A percentile compares a stretch with the other conserved stretches of the same genome.
Evolutionary conservation across 2,113 vertebrate species (phyloP).

Genomic region (Campylomormyrus tamandua): DNA sequence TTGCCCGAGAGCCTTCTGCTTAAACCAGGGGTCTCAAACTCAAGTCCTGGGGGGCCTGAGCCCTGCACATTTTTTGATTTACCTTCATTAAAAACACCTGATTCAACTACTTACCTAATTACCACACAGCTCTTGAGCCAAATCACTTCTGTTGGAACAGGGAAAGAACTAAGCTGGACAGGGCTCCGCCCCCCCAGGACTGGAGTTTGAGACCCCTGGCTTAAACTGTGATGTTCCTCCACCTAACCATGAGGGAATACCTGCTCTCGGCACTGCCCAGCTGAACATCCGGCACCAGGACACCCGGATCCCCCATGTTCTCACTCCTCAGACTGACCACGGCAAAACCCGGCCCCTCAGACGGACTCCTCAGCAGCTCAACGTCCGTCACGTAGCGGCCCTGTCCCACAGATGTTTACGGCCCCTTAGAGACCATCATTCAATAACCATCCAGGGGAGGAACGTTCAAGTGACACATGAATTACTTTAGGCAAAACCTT

Average conservation of each 20-base stretch:
- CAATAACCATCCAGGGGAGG: background rate
- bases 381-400: constrained; percentile 67
- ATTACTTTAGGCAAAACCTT: background rate
- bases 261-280: constrained; percentile 69
- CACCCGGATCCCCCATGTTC: constrained; percentile 71
- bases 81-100: no score
- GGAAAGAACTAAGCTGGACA: no score
- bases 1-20: background rate
- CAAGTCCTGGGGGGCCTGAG: no score
- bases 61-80: no score
- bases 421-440: background rate
- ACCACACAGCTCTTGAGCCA: no score
- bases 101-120: no score
- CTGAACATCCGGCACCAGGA: constrained; percentile 79
- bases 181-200: no score
- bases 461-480: background rate
- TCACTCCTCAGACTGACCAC: constrained; percentile 73
- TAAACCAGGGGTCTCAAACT: background rate
- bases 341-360: constrained; percentile 72
- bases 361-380: constrained; percentile 64
- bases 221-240: background rate
- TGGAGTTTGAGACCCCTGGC: no score
- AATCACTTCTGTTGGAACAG: no score
- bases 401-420: constrained; percentile 42
- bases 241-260: constrained; percentile 41